A percentile compares a stretch with the other conserved stretches of the same genome.
These are phyloP conservation scores for Cuniculus paca DNA, from an alignment of 2,797 vertebrate species.

Conservation along the genomic window DNA sequence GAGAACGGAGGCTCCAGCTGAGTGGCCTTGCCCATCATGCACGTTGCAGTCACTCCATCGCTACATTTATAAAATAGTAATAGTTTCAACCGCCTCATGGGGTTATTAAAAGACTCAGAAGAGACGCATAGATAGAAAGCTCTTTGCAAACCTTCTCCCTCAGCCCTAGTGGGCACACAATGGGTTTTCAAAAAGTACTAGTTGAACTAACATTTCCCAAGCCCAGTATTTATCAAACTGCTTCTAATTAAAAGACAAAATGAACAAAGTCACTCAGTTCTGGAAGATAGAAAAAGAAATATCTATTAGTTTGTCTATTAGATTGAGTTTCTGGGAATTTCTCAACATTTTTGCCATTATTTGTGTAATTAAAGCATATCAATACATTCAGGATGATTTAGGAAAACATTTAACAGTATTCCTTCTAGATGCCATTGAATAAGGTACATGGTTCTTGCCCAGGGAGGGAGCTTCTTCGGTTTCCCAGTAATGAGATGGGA, in stretches of 20 bases:
- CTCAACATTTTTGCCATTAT: slow-evolving; percentile 58
- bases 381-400: slow-evolving; percentile 49
- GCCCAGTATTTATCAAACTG: slow-evolving; percentile 15
- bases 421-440: not conserved
- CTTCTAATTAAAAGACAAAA: slow-evolving; percentile 66
- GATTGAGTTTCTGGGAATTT: slow-evolving; percentile 46
- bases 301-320: slow-evolving; percentile 44
- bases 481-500: slow-evolving; percentile 39
- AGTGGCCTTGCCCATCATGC: not conserved
- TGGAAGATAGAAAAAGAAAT: slow-evolving; percentile 55
- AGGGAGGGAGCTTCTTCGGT: not conserved
- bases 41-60: not conserved
- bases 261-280: slow-evolving; percentile 39
- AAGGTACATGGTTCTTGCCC: not conserved
- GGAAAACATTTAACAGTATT: slow-evolving; percentile 39
- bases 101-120: not conserved
- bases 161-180: not conserved
- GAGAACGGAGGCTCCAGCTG: not conserved
- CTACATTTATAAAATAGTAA: not conserved
- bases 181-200: not conserved
- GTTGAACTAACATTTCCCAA: slow-evolving; percentile 36
- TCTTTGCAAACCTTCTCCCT: not conserved
- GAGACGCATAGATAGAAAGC: not conserved
- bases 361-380: slow-evolving; percentile 63
- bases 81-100: not conserved